Conservation (phyloP, 2,888 invertebrate genomes). For the Lacanobia oleracea region DNA sequence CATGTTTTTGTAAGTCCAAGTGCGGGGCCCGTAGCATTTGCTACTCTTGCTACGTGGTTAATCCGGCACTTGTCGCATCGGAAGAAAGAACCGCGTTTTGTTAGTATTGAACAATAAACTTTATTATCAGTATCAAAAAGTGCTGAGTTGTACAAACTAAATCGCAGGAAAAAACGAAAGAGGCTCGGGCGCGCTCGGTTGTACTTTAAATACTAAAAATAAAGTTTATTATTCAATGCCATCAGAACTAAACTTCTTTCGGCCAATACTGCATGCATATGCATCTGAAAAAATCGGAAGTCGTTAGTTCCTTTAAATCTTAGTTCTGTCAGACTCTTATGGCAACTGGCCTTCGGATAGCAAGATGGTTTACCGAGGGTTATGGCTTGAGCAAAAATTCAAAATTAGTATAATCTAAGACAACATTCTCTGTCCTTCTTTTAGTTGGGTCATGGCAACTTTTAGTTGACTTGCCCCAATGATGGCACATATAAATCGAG, state of each 20-base stretch:
- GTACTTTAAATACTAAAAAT: background rate
- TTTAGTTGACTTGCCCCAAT: background rate
- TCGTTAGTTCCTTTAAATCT: background rate
- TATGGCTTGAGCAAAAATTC: background rate
- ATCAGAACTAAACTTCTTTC: background rate
- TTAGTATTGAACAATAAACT: background rate
- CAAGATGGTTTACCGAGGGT: background rate
- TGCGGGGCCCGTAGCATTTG: too few species aligned
- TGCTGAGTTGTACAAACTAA: background rate
- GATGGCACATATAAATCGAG: slow-evolving; percentile 14
- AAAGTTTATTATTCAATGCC: background rate
- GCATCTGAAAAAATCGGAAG: background rate
- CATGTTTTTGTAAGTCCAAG: too few species aligned
- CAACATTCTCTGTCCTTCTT: background rate
- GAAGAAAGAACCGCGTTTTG: background rate
- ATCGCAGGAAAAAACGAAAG: background rate
- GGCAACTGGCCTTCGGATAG: background rate
- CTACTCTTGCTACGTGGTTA: too few species aligned
- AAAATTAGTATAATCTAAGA: background rate
- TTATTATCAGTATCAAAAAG: background rate
- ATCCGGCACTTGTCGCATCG: background rate
- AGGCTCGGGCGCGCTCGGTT: background rate
- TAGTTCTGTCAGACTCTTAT: background rate
- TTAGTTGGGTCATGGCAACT: background rate
- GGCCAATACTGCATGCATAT: background rate